Percentiles rank a stretch among this genome's conserved stretches.
Evolutionary conservation across 2,888 invertebrate species (phyloP).

Genomic region (Margaritifera margaritifera): DNA sequence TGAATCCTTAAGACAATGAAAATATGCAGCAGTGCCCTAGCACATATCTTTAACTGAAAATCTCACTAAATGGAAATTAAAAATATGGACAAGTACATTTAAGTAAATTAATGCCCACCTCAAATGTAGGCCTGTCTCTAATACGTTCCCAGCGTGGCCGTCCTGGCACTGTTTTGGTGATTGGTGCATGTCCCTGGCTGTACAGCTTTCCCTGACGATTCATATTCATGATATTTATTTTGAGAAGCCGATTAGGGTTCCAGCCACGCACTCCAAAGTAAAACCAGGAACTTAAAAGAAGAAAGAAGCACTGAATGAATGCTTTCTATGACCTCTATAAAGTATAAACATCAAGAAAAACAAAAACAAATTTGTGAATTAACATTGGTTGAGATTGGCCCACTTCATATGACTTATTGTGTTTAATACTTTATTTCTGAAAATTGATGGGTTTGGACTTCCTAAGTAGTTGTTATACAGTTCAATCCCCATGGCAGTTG

Average conservation of each 20-base stretch:
- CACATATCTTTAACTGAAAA: background rate
- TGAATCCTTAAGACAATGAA: too few relatives aligned
- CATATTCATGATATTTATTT: slow-evolving; percentile 88
- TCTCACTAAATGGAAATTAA: too few relatives aligned
- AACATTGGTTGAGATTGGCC: too few relatives aligned
- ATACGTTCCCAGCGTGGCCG: slow-evolving; percentile 89
- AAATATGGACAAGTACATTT: background rate
- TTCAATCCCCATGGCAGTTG: too few relatives aligned
- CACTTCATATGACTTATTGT: too few relatives aligned
- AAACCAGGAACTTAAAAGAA: slow-evolving; percentile 85
- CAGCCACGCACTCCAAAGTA: slow-evolving; percentile 86
- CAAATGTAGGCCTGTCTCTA: slow-evolving; percentile 84
- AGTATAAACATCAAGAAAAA: too few relatives aligned
- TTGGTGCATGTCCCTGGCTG: slow-evolving; percentile 81
- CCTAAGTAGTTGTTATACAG: too few relatives aligned
- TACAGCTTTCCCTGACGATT: slow-evolving; percentile 92
- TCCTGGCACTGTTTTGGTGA: slow-evolving; percentile 79
- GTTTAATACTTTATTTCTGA: too few relatives aligned
- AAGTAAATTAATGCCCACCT: slow-evolving; percentile 75
- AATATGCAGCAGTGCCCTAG: background rate
- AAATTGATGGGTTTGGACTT: too few relatives aligned
- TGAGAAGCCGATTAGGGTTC: slow-evolving; percentile 76
- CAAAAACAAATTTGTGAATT: too few relatives aligned
- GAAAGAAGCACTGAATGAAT: background rate
- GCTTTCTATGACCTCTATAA: background rate